Evolutionary conservation across 2,888 invertebrate genomes (phyloP).

Genomic region (Cybosia mesomella): DNA sequence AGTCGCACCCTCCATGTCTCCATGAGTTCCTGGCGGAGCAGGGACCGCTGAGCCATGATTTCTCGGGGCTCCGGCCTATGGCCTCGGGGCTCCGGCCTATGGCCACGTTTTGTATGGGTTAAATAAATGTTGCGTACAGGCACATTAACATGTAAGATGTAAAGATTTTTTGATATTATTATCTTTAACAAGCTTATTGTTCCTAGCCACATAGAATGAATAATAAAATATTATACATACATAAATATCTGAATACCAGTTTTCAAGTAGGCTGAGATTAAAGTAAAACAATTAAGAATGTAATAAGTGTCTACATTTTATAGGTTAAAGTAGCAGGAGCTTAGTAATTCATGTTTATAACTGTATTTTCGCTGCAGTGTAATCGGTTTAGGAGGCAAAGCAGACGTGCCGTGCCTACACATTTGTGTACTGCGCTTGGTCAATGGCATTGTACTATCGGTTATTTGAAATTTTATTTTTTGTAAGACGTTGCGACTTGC

Average conservation of each 20-base stretch:
- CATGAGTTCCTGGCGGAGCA: too few species aligned
- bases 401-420: conserved; percentile 68
- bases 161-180: background rate
- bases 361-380: conserved; percentile 68
- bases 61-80: too few species aligned
- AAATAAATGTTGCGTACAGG: too few species aligned
- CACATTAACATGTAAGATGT: background rate
- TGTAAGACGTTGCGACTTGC: background rate
- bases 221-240: background rate
- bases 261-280: conserved; percentile 13
- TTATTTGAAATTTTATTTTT: conserved; percentile 18
- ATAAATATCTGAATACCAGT: background rate
- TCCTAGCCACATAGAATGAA: background rate
- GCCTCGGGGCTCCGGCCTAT: too few species aligned
- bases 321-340: conserved; percentile 28
- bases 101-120: too few species aligned
- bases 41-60: too few species aligned
- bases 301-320: conserved; percentile 31
- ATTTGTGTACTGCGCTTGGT: conserved; percentile 24
- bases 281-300: conserved; percentile 37
- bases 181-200: background rate
- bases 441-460: conserved; percentile 20
- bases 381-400: conserved; percentile 71
- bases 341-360: conserved; percentile 64
- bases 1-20: too few species aligned